phyloP scores from a whole-genome alignment of 2,888 invertebrate genomes.

The Rotaria socialis region DNA sequence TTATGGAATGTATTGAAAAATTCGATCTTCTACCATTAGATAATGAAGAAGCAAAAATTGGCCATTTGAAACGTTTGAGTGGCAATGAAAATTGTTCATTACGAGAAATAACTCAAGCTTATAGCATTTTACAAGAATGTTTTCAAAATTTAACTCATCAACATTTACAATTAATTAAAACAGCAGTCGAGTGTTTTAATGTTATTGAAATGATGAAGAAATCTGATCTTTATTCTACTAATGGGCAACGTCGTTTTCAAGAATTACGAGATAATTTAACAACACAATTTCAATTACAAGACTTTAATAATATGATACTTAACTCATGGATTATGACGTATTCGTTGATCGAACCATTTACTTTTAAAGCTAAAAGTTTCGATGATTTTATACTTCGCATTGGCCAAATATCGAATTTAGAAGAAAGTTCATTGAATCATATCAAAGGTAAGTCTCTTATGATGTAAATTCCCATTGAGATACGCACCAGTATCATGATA shows the following conservation, averaged over 20 bases:
- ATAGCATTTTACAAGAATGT: neutral
- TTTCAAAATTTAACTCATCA: neutral
- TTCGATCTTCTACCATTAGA: neutral
- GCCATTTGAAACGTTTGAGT: neutral
- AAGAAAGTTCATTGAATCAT: constrained; percentile 18
- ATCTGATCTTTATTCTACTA: neutral
- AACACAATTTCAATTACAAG: constrained; percentile 15
- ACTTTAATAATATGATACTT: constrained; percentile 6
- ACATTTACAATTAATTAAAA: constrained; percentile 21
- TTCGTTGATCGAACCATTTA: neutral
- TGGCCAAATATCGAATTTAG: neutral
- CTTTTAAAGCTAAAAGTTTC: neutral
- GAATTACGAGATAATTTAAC: constrained; percentile 32
- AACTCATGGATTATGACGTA: neutral
- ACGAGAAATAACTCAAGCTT: neutral
- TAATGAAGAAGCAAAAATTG: neutral
- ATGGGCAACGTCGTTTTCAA: neutral
- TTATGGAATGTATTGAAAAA: neutral
- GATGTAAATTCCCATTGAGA: too few species aligned
- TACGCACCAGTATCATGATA: too few species aligned
- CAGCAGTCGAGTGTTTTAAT: neutral
- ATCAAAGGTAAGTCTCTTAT: neutral
- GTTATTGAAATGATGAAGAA: neutral
- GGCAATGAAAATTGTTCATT: neutral
- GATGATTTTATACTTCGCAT: neutral